Conservation (phyloP, 2,113 vertebrate species). For the Megalops atlanticus region DNA sequence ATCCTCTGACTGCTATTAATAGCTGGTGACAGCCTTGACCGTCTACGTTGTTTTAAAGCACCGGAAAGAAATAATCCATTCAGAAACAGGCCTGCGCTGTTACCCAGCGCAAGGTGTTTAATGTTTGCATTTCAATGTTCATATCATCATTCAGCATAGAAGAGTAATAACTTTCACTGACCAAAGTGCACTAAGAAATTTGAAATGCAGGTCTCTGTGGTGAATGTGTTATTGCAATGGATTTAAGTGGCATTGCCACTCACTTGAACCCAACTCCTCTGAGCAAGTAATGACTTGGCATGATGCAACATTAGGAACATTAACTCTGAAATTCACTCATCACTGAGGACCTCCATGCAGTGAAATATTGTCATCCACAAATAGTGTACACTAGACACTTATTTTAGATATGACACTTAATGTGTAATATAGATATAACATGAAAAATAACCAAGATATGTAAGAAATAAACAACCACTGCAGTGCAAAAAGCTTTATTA, state of each 20-base stretch:
- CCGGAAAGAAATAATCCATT: constrained; percentile 5
- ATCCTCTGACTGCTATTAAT: constrained; percentile 45
- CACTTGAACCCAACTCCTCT: not conserved
- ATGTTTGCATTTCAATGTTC: not conserved
- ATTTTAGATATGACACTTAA: too few species aligned
- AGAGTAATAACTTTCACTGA: not conserved
- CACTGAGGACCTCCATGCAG: too few species aligned
- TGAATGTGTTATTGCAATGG: not conserved
- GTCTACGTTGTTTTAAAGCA: not conserved
- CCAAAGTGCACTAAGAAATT: not conserved
- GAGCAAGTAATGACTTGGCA: not conserved
- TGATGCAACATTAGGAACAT: not conserved
- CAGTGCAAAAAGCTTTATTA: too few species aligned
- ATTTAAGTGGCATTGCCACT: not conserved
- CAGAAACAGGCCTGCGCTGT: not conserved
- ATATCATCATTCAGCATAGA: not conserved
- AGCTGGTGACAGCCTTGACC: constrained; percentile 35
- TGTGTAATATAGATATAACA: too few species aligned
- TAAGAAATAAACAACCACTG: too few species aligned
- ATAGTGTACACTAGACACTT: too few species aligned
- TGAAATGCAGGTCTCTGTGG: not conserved
- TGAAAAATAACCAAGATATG: too few species aligned
- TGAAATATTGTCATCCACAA: too few species aligned
- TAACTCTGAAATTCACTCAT: too few species aligned
- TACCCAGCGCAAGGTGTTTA: not conserved